Base-by-base conservation (phyloP, 53 echinoderm and acorn worm species). In the Echinometra lucunter region DNA sequence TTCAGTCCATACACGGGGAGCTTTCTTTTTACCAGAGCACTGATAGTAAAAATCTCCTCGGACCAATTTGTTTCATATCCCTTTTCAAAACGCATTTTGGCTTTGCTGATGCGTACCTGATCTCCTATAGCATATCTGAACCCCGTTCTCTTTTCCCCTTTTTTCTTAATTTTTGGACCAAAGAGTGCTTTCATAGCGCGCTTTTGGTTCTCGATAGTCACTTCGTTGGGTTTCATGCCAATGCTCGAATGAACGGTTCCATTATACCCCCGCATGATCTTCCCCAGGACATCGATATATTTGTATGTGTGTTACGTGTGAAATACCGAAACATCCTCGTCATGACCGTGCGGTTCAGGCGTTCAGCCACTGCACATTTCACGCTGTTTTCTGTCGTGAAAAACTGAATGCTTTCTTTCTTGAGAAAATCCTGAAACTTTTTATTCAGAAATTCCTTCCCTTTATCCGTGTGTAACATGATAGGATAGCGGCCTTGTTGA, bases 341-440 rank as follows among this genome's bases (percentile, higher is more conserved):
- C 69, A 94, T 91, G 9, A 95, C 17, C 0, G 96, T 94, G 0
- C 96, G 53, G 58, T 96, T 93, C 57, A 95, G 95, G 25, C 96
- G 37, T 49, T 96, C 95, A 15, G 88, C 93, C 6, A 96, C 58
- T 4, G 85, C 89, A 17, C 94, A 93, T 87, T 96, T 96, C 34
- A 91, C 87, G 44, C 91, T 88, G 75, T 95, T 96, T 81, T 95
- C 89, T 1, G 94, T 95, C 8, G 94, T 96, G 80, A 96, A 94
- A 88, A 95, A 95, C 4, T 66, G 60, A 30, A 96, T 95, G 19
- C 94, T 40, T 35, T 72, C 25, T 0, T 72, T 21, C 32, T 94
- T 74, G 38, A 96, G 80, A 38, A 83, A 96, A 12, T 88, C 82
- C 85, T 96, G 95, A 70, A 96, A 95, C 23, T 66, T 37, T 4